phyloP scores from a whole-genome alignment of 2,797 vertebrate species.

The Onychomys arenicola region DNA sequence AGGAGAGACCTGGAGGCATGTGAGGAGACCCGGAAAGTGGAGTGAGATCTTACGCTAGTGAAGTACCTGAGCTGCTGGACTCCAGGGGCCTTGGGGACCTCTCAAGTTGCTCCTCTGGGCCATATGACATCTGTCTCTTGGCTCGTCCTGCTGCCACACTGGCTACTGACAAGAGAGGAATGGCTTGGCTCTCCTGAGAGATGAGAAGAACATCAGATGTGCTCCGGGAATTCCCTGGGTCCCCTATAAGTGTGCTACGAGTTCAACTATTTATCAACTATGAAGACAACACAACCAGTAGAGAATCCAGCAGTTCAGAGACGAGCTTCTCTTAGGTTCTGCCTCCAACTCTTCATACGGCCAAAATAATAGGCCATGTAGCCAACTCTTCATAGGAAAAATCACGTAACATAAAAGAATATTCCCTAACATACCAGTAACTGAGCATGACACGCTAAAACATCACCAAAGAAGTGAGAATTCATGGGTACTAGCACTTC shows the following conservation, averaged over 20 bases:
- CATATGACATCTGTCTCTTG: conserved; percentile 86
- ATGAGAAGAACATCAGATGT: background rate
- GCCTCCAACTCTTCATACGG: background rate
- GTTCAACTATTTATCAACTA: background rate
- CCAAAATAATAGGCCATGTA: background rate
- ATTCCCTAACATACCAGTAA: background rate
- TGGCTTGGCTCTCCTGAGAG: conserved; percentile 92
- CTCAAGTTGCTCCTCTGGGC: conserved; percentile 86
- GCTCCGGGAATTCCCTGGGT: background rate
- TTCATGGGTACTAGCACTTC: background rate
- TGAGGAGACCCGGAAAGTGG: background rate
- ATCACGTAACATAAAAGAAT: background rate
- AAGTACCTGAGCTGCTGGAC: conserved; percentile 87
- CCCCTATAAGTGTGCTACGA: background rate
- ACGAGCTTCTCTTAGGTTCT: background rate
- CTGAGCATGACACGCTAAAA: background rate
- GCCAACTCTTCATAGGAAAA: background rate
- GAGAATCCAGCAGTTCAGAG: background rate
- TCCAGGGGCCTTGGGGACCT: conserved; percentile 82
- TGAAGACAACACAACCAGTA: no score
- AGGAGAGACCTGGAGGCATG: background rate
- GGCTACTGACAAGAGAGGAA: conserved; percentile 91
- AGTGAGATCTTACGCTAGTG: no score
- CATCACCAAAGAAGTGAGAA: background rate
- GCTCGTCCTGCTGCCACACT: conserved; percentile 88